Percentiles rank a stretch among this genome's conserved stretches.
phyloP scores from a whole-genome alignment of 2,797 vertebrate species.

The Paramormyrops hopkinsi region DNA sequence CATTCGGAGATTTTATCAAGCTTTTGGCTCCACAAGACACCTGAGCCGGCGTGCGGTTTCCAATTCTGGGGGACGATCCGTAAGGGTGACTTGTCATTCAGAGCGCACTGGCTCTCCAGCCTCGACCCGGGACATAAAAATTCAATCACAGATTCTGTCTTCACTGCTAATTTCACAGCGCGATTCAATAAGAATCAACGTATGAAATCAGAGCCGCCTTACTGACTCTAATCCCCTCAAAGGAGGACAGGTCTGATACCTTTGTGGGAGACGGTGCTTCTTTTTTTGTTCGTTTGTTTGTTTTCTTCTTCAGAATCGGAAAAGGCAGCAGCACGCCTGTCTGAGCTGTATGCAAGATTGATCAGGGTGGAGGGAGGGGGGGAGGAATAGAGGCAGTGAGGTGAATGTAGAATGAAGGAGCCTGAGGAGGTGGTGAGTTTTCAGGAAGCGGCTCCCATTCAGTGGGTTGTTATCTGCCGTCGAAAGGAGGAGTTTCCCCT shows the following conservation, averaged over 20 bases:
- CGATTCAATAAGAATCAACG: conserved; percentile 24
- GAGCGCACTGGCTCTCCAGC: not conserved
- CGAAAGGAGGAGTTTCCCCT: not conserved
- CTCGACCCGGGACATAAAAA: conserved; percentile 20
- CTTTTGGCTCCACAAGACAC: conserved; percentile 12
- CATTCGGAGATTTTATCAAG: not conserved
- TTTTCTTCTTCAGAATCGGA: not conserved
- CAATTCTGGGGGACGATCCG: not conserved
- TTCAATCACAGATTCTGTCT: conserved; percentile 22
- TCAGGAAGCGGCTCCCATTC: not conserved
- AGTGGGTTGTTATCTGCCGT: not conserved
- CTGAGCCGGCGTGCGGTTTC: not conserved
- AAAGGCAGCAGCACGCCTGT: not conserved
- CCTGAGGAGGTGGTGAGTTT: not conserved
- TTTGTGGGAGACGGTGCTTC: not conserved
- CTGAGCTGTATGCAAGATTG: conserved; percentile 16
- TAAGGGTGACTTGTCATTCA: conserved; percentile 20
- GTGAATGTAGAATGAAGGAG: conserved; percentile 16
- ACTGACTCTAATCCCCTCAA: conserved; percentile 4
- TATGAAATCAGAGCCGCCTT: conserved; percentile 3
- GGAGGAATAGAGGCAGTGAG: not conserved
- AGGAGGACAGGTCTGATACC: conserved; percentile 19
- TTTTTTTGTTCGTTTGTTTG: not conserved
- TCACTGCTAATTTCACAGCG: conserved; percentile 22
- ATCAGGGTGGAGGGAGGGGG: conserved; percentile 3